Conservation (phyloP, 1,140 invertebrate species). For the Drosophila bocqueti region DNA sequence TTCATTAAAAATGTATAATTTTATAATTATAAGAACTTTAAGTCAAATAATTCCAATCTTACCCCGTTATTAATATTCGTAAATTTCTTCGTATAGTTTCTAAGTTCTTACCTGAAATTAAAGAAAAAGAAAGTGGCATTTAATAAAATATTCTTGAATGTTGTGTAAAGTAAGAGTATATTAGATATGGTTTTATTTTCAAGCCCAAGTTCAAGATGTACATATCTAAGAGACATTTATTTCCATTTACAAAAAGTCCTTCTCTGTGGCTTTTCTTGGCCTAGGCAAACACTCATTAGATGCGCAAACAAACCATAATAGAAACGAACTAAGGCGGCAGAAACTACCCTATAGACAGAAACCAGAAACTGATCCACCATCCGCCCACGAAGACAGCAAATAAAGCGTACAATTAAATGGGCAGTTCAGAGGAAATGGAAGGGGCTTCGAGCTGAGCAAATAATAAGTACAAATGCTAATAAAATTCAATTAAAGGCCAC, state of each 20-base stretch:
- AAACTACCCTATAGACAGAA: conserved; percentile 34
- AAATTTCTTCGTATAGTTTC: not conserved
- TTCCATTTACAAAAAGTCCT: not conserved
- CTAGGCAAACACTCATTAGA: conserved; percentile 36
- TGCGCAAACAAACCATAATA: conserved; percentile 32
- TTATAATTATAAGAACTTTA: not conserved
- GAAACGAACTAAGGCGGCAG: not conserved
- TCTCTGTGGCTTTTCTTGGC: conserved; percentile 3
- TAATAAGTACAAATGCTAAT: conserved; percentile 83
- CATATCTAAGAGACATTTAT: not conserved
- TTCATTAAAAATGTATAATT: not conserved
- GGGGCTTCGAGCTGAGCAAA: conserved; percentile 41
- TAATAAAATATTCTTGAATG: conserved; percentile 10
- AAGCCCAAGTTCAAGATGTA: not conserved
- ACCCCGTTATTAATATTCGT: not conserved
- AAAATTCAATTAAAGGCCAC: conserved; percentile 84
- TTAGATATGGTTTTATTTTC: not conserved
- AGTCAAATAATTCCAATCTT: conserved; percentile 2
- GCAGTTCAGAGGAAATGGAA: not conserved
- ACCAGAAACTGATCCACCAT: conserved; percentile 24
- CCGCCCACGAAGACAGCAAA: conserved; percentile 35
- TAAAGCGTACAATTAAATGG: conserved; percentile 76
- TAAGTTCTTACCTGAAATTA: conserved; percentile 40
- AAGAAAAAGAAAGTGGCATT: conserved; percentile 4
- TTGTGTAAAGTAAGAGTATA: not conserved